phyloP scores from a whole-genome alignment of 2,797 vertebrate species.

The Argya squamiceps region DNA sequence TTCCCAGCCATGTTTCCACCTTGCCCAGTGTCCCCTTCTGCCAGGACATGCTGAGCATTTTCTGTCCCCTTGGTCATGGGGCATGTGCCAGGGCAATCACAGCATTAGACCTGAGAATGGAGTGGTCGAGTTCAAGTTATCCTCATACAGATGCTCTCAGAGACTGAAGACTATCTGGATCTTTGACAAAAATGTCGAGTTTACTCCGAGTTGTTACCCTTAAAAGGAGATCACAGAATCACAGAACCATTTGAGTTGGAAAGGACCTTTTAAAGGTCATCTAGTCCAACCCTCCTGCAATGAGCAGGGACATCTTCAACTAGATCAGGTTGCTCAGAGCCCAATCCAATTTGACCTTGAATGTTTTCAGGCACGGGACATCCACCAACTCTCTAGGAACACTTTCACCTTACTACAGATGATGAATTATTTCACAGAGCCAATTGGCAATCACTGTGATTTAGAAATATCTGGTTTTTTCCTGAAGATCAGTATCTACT shows the following conservation, averaged over 20 bases:
- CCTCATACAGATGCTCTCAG: background rate
- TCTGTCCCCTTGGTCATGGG: fast-evolving
- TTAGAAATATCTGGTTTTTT: background rate
- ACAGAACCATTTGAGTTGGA: background rate
- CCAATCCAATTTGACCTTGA: background rate
- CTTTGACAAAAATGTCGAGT: background rate
- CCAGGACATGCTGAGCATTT: background rate
- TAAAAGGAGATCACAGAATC: background rate
- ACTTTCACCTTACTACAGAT: background rate
- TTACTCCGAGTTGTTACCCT: conserved; percentile 4
- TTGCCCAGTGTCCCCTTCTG: background rate
- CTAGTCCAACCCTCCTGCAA: background rate
- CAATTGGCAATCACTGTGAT: background rate
- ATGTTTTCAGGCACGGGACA: background rate
- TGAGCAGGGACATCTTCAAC: background rate
- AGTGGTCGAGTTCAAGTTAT: fast-evolving
- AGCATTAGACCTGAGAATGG: background rate
- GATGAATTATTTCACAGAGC: conserved; percentile 8
- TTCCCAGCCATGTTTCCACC: background rate
- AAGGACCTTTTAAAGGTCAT: background rate
- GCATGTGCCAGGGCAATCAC: fast-evolving
- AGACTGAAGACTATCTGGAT: background rate
- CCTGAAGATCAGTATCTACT: background rate
- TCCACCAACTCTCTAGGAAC: background rate
- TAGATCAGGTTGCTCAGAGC: background rate